These are phyloP conservation scores for Drosophila asahinai DNA, from an alignment of 1,140 invertebrate genomes.

Conservation along the genomic window DNA sequence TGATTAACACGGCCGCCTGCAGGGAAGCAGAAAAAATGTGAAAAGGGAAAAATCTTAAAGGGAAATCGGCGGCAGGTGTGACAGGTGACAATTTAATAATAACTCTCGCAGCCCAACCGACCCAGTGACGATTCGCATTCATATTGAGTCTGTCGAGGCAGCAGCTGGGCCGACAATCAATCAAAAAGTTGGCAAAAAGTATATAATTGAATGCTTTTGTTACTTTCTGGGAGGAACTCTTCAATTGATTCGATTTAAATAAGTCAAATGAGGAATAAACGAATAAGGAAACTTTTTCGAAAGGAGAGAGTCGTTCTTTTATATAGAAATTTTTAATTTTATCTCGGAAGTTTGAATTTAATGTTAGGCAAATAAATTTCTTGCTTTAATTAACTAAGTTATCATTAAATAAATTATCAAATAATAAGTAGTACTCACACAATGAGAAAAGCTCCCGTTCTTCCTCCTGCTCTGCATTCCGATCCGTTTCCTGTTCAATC, in stretches of 20 bases:
- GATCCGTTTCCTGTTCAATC: background rate
- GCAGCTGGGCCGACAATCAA: constrained; percentile 44
- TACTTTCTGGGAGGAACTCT: background rate
- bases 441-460: constrained; percentile 23
- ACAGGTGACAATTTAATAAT: constrained; percentile 69
- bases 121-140: constrained; percentile 51
- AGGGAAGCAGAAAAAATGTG: background rate
- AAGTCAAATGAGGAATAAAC: background rate
- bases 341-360: too few species aligned
- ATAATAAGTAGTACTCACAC: constrained; percentile 63
- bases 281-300: background rate
- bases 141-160: constrained; percentile 38
- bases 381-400: background rate
- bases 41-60: constrained; percentile 25
- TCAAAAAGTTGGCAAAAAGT: constrained; percentile 14
- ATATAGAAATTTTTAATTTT: background rate
- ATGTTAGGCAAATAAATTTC: background rate
- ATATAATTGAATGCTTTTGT: constrained; percentile 14
- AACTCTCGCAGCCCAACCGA: constrained; percentile 14
- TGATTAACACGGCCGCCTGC: constrained; percentile 17
- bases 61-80: constrained; percentile 64
- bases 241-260: constrained; percentile 1
- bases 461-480: constrained; percentile 2
- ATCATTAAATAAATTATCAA: background rate
- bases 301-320: too few species aligned